phyloP scores from a whole-genome alignment of 2,888 invertebrate genomes.

The Pterostichus madidus region DNA sequence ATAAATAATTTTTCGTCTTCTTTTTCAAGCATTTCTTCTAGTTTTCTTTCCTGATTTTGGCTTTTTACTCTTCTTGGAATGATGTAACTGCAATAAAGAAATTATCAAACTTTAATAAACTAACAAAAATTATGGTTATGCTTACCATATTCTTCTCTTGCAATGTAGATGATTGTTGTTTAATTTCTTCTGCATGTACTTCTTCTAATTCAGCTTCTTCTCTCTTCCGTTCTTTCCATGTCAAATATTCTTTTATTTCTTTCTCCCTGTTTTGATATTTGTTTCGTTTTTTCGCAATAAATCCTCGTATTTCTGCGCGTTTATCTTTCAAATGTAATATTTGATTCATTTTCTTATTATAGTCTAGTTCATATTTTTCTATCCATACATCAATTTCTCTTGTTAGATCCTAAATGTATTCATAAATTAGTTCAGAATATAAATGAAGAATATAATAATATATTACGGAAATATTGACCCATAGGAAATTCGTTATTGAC shows the following conservation, averaged over 20 bases:
- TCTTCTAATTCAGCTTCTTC: background rate
- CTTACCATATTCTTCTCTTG: no score
- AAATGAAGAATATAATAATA: background rate
- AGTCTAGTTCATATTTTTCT: constrained; percentile 73
- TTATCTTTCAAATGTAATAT: constrained; percentile 70
- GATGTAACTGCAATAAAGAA: no score
- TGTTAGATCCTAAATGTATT: constrained; percentile 70
- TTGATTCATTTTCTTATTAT: constrained; percentile 71
- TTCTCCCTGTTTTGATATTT: background rate
- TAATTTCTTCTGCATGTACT: background rate
- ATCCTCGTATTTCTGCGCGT: constrained; percentile 68
- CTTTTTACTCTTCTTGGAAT: no score
- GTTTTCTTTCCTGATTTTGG: no score
- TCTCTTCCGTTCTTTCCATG: background rate
- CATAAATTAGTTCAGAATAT: background rate
- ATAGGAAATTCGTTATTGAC: background rate
- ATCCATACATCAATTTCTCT: constrained; percentile 73
- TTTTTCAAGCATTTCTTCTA: background rate
- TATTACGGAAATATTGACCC: constrained; percentile 45
- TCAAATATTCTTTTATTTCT: background rate
- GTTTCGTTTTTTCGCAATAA: background rate
- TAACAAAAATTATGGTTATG: no score
- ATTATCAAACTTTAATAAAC: no score
- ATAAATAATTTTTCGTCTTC: background rate
- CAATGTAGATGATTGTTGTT: background rate